phyloP scores from a whole-genome alignment of 2,888 invertebrate genomes.

The Drosophila subquinaria region DNA sequence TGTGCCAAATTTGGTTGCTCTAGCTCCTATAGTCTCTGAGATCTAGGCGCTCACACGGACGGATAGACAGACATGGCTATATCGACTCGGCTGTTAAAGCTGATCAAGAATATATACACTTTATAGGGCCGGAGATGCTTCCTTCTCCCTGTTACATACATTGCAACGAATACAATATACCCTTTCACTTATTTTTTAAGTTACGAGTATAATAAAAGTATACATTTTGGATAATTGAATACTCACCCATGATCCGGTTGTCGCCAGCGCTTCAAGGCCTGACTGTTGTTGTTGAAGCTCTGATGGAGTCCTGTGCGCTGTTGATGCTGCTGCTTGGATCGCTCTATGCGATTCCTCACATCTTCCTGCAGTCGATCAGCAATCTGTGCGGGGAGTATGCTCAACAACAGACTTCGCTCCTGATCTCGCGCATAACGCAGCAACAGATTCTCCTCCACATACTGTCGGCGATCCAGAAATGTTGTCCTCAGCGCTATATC shows the following conservation, averaged over 20 bases:
- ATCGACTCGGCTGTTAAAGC: too few relatives aligned
- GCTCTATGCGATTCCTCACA: constrained; percentile 87
- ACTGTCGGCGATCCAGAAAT: constrained; percentile 94
- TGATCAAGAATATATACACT: too few relatives aligned
- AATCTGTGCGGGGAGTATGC: constrained; percentile 94
- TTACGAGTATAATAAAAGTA: too few relatives aligned
- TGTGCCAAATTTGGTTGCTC: too few relatives aligned
- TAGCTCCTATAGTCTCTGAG: too few relatives aligned
- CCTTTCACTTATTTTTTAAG: too few relatives aligned
- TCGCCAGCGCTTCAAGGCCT: constrained; percentile 81
- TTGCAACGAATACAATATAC: too few relatives aligned
- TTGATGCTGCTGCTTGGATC: constrained; percentile 85
- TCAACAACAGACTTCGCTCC: constrained; percentile 94
- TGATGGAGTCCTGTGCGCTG: constrained; percentile 44
- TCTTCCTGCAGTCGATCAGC: constrained; percentile 88
- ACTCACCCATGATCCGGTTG: constrained; percentile 83
- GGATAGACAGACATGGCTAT: too few relatives aligned
- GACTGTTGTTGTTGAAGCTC: constrained; percentile 50
- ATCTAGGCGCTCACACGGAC: too few relatives aligned
- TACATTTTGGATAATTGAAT: background rate
- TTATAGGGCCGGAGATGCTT: too few relatives aligned
- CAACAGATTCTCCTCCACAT: constrained; percentile 93
- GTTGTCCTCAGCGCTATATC: constrained; percentile 95
- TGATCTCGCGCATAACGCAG: constrained; percentile 94
- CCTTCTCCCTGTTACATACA: too few relatives aligned